These are phyloP conservation scores for Proisotoma minuta DNA, from an alignment of 2,888 invertebrate genomes.

Conservation along the genomic window DNA sequence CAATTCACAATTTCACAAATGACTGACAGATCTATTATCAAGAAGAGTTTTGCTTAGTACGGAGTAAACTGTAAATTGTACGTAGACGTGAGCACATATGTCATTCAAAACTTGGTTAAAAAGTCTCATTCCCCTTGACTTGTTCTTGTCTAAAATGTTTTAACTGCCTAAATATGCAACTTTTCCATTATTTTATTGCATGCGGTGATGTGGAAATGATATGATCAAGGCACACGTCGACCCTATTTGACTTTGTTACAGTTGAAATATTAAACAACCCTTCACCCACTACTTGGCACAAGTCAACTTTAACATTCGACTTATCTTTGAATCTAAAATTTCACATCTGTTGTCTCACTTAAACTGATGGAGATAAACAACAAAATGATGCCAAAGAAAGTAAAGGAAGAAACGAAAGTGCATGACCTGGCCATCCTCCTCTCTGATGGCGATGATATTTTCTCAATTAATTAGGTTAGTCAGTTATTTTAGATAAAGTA, in stretches of 20 bases:
- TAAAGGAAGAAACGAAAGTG: not conserved
- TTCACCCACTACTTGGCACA: not conserved
- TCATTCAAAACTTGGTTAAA: not conserved
- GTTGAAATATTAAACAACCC: not conserved
- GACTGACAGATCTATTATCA: slow-evolving; percentile 1
- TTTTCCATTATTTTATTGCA: not conserved
- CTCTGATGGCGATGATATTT: not conserved
- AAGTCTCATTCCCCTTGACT: not conserved
- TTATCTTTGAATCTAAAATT: not conserved
- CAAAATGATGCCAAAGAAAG: not conserved
- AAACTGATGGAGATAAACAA: not conserved
- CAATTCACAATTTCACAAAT: not conserved
- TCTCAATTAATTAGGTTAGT: too few species aligned
- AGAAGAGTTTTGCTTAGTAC: too few species aligned
- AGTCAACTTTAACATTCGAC: not conserved
- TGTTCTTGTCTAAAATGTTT: not conserved
- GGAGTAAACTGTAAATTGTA: not conserved
- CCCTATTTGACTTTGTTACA: too few species aligned
- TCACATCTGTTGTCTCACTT: not conserved
- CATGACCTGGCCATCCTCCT: not conserved
- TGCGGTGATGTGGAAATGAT: not conserved
- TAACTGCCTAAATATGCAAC: not conserved
- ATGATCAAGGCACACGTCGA: slow-evolving; percentile 1
- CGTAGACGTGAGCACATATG: not conserved
- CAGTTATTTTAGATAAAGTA: too few species aligned